Percentiles rank a stretch among this genome's conserved stretches.
These are phyloP conservation scores for Bradypodion ventrale DNA, from an alignment of 2,797 vertebrate genomes.

Conservation along the genomic window DNA sequence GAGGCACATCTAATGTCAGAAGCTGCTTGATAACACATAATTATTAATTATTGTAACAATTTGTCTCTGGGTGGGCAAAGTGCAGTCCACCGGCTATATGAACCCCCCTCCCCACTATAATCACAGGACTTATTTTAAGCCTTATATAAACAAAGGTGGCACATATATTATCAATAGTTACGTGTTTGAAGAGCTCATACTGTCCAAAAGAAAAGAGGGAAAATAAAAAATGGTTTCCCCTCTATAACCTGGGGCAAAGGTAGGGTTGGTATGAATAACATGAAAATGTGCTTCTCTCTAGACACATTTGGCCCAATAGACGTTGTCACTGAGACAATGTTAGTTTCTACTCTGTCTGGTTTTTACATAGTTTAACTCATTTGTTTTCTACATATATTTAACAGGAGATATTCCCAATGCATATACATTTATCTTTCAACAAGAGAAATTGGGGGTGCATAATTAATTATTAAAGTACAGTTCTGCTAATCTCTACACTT, in stretches of 20 bases:
- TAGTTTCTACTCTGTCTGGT: neutral
- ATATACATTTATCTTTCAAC: neutral
- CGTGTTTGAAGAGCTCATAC: neutral
- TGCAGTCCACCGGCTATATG: too few species aligned
- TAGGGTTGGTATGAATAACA: neutral
- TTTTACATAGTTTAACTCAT: neutral
- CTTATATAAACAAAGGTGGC: neutral
- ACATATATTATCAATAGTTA: neutral
- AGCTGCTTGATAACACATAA: too few species aligned
- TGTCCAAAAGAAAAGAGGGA: neutral
- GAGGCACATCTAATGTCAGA: too few species aligned
- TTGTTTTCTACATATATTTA: neutral
- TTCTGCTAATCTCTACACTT: neutral
- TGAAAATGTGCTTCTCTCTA: neutral
- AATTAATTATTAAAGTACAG: neutral
- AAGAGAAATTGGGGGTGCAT: neutral
- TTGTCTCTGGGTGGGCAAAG: too few species aligned
- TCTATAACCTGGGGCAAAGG: neutral
- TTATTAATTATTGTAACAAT: too few species aligned
- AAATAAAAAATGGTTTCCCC: neutral
- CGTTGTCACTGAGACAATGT: neutral
- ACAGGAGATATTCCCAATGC: accelerated
- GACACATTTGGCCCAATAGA: neutral
- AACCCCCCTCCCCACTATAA: too few species aligned
- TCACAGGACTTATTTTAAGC: neutral